Base-by-base conservation (phyloP, 2,113 vertebrate genomes). In the Centropristis striata region DNA sequence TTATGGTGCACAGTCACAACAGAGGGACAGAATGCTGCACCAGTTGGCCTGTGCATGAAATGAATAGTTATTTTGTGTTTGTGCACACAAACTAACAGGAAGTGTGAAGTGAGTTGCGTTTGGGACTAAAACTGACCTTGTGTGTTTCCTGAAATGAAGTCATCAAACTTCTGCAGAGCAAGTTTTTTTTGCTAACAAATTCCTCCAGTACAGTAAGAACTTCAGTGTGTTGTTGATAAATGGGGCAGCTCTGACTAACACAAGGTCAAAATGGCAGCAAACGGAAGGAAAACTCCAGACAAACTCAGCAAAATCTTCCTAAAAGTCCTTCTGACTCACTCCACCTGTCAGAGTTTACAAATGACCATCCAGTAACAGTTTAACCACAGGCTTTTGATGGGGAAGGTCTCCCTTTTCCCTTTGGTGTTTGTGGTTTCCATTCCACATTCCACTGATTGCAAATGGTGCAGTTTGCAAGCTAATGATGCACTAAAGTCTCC, bases 311-410 rank as follows among this genome's bases (percentile, higher is more conserved):
- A 82, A 90, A 72, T 78, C 77, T 47, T 58, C 49, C 21, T 18
- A 39, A 50, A 73, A 23, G 74, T 72, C 39, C 64, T 63, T 71
- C 70, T 61, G n/a, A 51, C 44, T 78, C 23, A 12, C 47, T 81
- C 74, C 87, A 88, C 83, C 59, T 87, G 87, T 89, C 86, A 87
- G 55, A 71, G 18, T 70, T 89, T 73, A 89, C 60, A 84, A 89
- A 91, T 83, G 76, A 78, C 59, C 39, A 7, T 15, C 80, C 41
- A 1, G 58, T 66, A 69, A 78, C 44, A 51, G 49, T 81, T 80
- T 65, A 61, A 88, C 86, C 77, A 66, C 74, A 86, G 67, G 66
- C 36, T 49, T 88, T 88, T 78, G 86, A 66, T 41, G 57, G 81
- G 39, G 25, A 57, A 59, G 53, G 27, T 58, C 53, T 79, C 47